Evolutionary conservation across 2,888 invertebrate genomes (phyloP).

Genomic region (Thymelicus sylvestris): DNA sequence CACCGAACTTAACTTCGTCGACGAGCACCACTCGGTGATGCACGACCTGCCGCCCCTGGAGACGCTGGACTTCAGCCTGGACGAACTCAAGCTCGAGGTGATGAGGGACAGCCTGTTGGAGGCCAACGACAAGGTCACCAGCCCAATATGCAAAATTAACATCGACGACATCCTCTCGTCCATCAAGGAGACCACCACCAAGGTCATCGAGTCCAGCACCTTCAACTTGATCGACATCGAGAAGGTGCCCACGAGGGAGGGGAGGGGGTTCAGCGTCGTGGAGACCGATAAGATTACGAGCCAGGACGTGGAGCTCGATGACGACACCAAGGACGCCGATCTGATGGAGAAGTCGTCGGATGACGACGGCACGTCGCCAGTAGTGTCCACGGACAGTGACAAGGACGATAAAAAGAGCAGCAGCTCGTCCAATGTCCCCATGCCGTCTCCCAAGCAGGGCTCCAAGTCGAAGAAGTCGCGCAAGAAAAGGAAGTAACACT

Average conservation of each 20-base stretch:
- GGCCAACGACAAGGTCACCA: slow-evolving; percentile 63
- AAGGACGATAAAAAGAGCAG: slow-evolving; percentile 73
- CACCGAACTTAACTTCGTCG: slow-evolving; percentile 73
- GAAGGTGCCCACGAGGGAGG: slow-evolving; percentile 68
- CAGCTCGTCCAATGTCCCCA: slow-evolving; percentile 65
- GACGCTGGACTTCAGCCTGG: slow-evolving; percentile 71
- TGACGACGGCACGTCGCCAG: slow-evolving; percentile 81
- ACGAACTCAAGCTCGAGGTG: slow-evolving; percentile 75
- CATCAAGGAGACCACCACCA: slow-evolving; percentile 68
- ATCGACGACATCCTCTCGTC: slow-evolving; percentile 76
- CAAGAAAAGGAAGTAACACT: slow-evolving; percentile 85
- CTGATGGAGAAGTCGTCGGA: slow-evolving; percentile 84
- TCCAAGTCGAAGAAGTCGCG: slow-evolving; percentile 84
- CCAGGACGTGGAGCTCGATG: slow-evolving; percentile 71
- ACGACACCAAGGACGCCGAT: slow-evolving; percentile 64
- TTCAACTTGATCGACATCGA: slow-evolving; percentile 77
- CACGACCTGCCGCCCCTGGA: slow-evolving; percentile 72
- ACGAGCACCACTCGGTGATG: slow-evolving; percentile 74
- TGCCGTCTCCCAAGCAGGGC: slow-evolving; percentile 68
- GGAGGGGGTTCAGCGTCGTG: slow-evolving; percentile 73
- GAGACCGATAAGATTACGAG: slow-evolving; percentile 73
- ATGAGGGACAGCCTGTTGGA: slow-evolving; percentile 78
- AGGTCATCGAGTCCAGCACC: slow-evolving; percentile 66
- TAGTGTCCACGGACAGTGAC: slow-evolving; percentile 84
- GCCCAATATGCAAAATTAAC: slow-evolving; percentile 78